Evolutionary conservation across 2,113 vertebrate genomes (phyloP).

Genomic region (Benitochromis conjunctus): DNA sequence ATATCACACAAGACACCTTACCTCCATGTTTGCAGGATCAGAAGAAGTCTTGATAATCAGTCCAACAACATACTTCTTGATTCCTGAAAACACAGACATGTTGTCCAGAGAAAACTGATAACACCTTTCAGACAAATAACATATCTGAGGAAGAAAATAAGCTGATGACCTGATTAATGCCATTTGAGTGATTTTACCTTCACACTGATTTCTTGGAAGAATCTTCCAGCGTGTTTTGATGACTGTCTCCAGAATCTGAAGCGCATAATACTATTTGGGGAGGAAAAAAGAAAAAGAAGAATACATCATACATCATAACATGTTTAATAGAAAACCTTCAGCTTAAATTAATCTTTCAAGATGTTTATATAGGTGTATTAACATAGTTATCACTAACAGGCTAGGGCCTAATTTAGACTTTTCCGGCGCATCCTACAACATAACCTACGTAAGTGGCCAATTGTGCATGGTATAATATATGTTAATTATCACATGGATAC

Average conservation of each 20-base stretch:
- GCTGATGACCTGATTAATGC: background rate
- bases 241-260: slow-evolving; percentile 97
- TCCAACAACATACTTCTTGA: slow-evolving; percentile 96
- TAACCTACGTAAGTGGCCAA: background rate
- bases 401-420: background rate
- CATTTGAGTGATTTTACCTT: slow-evolving; percentile 74
- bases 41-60: slow-evolving; percentile 97
- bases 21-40: slow-evolving; percentile 89
- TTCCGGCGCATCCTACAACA: background rate
- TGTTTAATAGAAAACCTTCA: background rate
- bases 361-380: background rate
- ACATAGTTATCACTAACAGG: background rate
- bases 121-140: background rate
- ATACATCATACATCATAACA: background rate
- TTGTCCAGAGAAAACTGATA: background rate
- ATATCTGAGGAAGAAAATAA: background rate
- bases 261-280: slow-evolving; percentile 86
- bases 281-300: slow-evolving; percentile 55
- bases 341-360: background rate
- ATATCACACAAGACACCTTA: slow-evolving; percentile 41
- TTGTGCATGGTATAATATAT: background rate
- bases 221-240: slow-evolving; percentile 99
- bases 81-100: slow-evolving; percentile 70
- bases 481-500: background rate
- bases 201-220: slow-evolving; percentile 94